Conservation (phyloP, 2,888 invertebrate species). For the Eristalis intricaria region DNA sequence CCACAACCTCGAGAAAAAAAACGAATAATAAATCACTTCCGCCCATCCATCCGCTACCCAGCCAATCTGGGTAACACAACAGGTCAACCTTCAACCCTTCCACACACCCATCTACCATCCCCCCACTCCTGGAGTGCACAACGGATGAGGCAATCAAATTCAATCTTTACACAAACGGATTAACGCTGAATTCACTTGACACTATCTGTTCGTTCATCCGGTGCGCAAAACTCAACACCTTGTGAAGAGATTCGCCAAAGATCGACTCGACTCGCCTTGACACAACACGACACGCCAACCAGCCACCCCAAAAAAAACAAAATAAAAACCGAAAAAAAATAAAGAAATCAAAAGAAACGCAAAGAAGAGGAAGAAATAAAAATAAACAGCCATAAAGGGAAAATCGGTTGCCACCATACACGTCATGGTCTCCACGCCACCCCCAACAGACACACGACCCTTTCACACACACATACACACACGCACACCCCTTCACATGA, state of each 20-base stretch:
- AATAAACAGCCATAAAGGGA: neutral
- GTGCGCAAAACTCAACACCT: neutral
- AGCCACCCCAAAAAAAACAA: neutral
- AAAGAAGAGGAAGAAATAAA: neutral
- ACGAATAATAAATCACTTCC: neutral
- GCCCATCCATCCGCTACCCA: neutral
- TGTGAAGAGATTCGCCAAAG: neutral
- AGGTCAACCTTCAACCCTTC: neutral
- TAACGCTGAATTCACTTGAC: constrained; percentile 3
- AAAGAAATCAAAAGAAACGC: neutral
- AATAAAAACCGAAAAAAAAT: no score
- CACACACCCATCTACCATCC: no score
- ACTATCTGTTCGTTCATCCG: neutral
- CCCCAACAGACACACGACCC: neutral
- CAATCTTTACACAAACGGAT: constrained; percentile 6
- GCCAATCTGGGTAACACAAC: neutral
- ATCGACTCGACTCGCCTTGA: neutral
- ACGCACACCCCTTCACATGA: neutral
- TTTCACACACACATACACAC: no score
- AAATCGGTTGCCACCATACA: constrained; percentile 15
- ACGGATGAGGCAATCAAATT: neutral
- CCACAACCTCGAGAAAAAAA: neutral
- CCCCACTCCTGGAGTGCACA: neutral
- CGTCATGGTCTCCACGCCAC: no score
- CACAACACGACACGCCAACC: neutral